phyloP scores from a whole-genome alignment of 2,113 vertebrate species.

The Oriolus oriolus region DNA sequence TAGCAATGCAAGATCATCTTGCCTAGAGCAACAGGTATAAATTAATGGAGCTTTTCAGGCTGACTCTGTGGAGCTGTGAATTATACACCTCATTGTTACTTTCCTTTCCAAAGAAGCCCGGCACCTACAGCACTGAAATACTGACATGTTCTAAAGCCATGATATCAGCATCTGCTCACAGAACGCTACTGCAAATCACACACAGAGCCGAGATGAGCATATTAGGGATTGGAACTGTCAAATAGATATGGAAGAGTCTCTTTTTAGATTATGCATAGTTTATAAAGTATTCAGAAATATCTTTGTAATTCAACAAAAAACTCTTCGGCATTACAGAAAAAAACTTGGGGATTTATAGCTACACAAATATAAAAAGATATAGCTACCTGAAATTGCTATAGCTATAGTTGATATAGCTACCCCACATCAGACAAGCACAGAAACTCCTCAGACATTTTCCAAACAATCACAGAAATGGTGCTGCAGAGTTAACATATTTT shows the following conservation, averaged over 20 bases:
- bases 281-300: neutral
- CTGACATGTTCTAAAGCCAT: neutral
- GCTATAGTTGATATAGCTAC: no score
- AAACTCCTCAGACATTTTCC: neutral
- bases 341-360: neutral
- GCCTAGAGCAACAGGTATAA: neutral
- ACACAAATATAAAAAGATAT: neutral
- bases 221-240: neutral
- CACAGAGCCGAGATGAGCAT: neutral
- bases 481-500: neutral
- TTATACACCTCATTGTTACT: neutral
- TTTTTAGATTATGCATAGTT: neutral
- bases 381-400: neutral
- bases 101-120: neutral
- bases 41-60: neutral
- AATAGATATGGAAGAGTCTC: neutral
- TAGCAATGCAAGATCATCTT: neutral
- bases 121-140: neutral
- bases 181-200: neutral
- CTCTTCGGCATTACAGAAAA: neutral
- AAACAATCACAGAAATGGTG: neutral
- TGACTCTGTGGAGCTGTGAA: neutral
- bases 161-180: neutral
- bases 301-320: neutral
- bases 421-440: neutral